A percentile compares a stretch with the other conserved stretches of the same genome.
Evolutionary conservation across 2,888 invertebrate species (phyloP).

Genomic region (Tupiocoris notatus): DNA sequence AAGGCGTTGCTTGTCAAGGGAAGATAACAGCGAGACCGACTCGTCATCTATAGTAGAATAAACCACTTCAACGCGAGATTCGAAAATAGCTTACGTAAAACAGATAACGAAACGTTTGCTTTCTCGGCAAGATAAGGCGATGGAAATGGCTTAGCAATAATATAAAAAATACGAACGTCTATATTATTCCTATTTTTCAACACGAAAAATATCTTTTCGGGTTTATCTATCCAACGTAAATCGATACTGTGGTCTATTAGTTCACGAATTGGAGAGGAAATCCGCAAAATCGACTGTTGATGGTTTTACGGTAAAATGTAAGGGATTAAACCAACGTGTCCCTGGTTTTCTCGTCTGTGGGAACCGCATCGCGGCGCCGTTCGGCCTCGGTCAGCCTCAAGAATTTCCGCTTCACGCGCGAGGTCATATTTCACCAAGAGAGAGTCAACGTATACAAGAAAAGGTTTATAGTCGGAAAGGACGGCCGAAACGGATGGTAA

Average conservation of each 20-base stretch:
- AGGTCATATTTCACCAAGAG: neutral
- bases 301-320: too few relatives aligned
- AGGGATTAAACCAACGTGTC: too few relatives aligned
- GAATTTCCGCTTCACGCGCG: neutral
- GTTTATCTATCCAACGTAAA: too few relatives aligned
- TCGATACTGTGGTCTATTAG: too few relatives aligned
- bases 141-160: neutral
- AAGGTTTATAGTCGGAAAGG: neutral
- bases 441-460: neutral
- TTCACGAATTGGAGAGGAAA: too few relatives aligned
- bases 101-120: neutral
- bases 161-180: too few relatives aligned
- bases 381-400: too few relatives aligned
- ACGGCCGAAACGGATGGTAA: neutral
- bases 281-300: too few relatives aligned
- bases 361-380: neutral
- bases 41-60: neutral
- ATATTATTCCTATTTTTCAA: too few relatives aligned
- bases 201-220: too few relatives aligned
- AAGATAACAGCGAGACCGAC: neutral
- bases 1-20: too few relatives aligned
- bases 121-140: neutral
- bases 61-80: neutral
- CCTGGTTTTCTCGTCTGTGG: too few relatives aligned
- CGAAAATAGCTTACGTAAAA: neutral